Conservation (phyloP, 2,113 vertebrate species). For the Ptilonorhynchus violaceus region DNA sequence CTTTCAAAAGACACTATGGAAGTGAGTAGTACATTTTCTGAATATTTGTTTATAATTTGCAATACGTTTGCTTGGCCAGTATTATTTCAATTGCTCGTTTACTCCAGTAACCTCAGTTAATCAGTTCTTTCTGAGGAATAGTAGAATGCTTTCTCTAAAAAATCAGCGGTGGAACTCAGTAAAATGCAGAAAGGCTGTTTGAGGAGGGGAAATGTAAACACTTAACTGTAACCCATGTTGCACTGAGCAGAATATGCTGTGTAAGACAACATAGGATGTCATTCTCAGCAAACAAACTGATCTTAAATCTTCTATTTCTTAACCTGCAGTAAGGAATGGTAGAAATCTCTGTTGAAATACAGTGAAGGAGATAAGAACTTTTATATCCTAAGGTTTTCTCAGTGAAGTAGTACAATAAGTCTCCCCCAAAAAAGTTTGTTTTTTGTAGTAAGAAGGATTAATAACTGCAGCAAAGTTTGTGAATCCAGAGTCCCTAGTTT, state of each 20-base stretch:
- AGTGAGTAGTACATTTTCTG: slow-evolving; percentile 71
- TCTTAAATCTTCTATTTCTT: background rate
- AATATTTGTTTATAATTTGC: background rate
- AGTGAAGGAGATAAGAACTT: slow-evolving; percentile 7
- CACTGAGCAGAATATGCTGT: background rate
- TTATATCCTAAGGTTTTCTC: slow-evolving; percentile 10
- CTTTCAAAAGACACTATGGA: slow-evolving; percentile 98
- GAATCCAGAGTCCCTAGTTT: background rate
- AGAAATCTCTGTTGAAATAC: background rate
- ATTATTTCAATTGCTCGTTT: background rate
- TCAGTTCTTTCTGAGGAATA: background rate
- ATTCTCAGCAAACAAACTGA: background rate
- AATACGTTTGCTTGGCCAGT: background rate
- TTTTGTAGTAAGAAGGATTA: background rate
- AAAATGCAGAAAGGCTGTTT: background rate
- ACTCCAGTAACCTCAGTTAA: background rate
- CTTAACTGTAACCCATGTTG: background rate
- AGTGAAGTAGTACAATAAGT: background rate
- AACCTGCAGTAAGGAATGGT: background rate
- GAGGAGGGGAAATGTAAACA: background rate
- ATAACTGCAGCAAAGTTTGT: background rate
- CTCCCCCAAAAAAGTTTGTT: background rate
- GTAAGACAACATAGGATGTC: background rate
- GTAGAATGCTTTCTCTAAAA: background rate
- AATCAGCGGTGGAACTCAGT: background rate